Base-by-base conservation (phyloP, 2,113 vertebrate species). In the Poeciliopsis prolifica region DNA sequence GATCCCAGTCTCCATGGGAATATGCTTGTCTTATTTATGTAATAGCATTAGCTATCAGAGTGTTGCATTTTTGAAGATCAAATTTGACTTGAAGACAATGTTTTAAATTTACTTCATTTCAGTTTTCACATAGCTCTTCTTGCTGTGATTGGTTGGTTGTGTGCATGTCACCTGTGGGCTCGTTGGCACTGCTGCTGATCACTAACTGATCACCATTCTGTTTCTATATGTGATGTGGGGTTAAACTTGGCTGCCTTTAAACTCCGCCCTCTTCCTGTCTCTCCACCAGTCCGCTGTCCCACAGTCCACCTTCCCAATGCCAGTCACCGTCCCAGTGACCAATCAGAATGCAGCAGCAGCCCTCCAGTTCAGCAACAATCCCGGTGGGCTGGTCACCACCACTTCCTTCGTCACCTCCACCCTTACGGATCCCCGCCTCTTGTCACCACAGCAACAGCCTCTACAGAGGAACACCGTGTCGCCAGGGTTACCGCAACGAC, bases 281-380 rank as follows among this genome's bases (percentile, higher is more conserved):
- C 73, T 92, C 77, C 77, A 26, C 75, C 92, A 99, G 98, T 97
- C 97, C 51, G 78, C 96, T 82, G 95, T 99, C 88, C 97, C 96
- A 26, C 96, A 97, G 65, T 95, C 97, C 5, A 97, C 96, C 89
- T 99, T 99, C 60, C 96, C 97, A 93, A 97, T 99, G 96, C 97
- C 98, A 0, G 97, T 99, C 90, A 97, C 97, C 61, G 97, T 99
- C 85, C 97, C 98, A 0, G 97, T 98, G 88, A 96, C 94, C 95
- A 98, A 95, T 91, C 97, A 97, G 81, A 98, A 93, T 80, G 92
- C 95, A 1, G 80, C 95, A 0, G 82, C 85, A 0, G 79, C 90
- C 67, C 95, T 98, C 86, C 96, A 97, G 87, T 99, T 98, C 96
- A 98, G 95, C 22, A 92, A 89, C 94, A 98, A 95, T 89, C 97